Evolutionary conservation across 2,113 vertebrate genomes (phyloP).

Genomic region (Pogona vitticeps): DNA sequence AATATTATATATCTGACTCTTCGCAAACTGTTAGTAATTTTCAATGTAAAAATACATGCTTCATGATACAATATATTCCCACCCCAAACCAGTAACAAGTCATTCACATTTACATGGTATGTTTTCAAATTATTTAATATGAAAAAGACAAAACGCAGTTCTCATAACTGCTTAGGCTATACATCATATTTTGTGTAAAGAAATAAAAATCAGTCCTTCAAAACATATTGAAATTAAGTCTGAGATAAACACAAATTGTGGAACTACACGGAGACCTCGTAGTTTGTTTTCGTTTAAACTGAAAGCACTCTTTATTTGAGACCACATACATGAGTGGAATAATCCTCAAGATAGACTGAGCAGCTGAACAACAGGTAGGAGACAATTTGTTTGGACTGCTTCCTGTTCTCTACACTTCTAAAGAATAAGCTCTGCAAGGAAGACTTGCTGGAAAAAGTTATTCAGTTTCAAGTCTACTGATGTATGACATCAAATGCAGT

Average conservation of each 20-base stretch:
- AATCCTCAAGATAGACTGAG: background rate
- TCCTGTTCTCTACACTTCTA: background rate
- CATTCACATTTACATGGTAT: background rate
- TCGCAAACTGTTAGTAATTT: background rate
- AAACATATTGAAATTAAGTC: conserved; percentile 14
- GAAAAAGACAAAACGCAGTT: conserved; percentile 25
- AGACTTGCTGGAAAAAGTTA: background rate
- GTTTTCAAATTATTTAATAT: conserved; percentile 36
- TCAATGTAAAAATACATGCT: background rate
- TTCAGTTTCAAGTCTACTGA: background rate
- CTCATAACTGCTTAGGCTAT: conserved; percentile 12
- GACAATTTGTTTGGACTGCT: background rate
- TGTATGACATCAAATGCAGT: conserved; percentile 18
- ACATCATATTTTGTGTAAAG: background rate
- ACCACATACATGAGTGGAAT: background rate
- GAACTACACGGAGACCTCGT: background rate
- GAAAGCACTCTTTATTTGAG: conserved; percentile 18
- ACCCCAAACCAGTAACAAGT: background rate
- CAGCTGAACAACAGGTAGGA: fast-evolving
- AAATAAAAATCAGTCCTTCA: conserved; percentile 20
- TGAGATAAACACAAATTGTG: background rate
- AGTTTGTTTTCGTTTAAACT: background rate
- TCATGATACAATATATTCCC: background rate
- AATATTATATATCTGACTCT: background rate
- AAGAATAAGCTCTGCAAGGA: background rate